Evolutionary conservation across 2,797 vertebrate genomes (phyloP).

Genomic region (Sebastes taczanowskii): DNA sequence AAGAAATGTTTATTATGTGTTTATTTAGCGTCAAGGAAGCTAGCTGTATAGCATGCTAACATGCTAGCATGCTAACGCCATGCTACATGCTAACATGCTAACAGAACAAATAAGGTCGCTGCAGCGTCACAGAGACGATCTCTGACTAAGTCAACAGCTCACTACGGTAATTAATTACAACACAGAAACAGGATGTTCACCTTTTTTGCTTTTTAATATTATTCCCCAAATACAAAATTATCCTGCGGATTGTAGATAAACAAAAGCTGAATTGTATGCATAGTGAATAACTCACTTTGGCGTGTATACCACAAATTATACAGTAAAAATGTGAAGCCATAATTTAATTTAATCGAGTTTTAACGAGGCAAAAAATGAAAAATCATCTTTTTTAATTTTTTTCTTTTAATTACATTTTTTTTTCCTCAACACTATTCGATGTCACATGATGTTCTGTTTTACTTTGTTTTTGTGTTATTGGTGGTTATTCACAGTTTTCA

Average conservation of each 20-base stretch:
- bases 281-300: background rate
- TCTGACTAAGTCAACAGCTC: slow-evolving; percentile 5
- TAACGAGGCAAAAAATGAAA: fast-evolving
- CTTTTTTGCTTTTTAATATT: background rate
- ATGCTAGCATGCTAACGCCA: too few relatives aligned
- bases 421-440: background rate
- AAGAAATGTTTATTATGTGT: background rate
- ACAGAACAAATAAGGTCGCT: slow-evolving; percentile 53
- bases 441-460: background rate
- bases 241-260: background rate
- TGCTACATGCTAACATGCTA: too few relatives aligned
- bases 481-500: background rate
- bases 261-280: background rate
- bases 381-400: background rate
- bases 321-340: background rate
- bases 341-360: background rate
- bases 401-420: background rate
- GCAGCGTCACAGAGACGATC: slow-evolving; percentile 28
- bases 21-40: slow-evolving; percentile 18
- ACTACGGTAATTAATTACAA: background rate
- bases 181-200: background rate
- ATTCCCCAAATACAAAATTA: background rate
- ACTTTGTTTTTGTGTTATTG: background rate
- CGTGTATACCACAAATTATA: background rate
- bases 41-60: too few relatives aligned